These are phyloP conservation scores for Drosophila pandora DNA, from an alignment of 1,140 invertebrate genomes.

Conservation along the genomic window DNA sequence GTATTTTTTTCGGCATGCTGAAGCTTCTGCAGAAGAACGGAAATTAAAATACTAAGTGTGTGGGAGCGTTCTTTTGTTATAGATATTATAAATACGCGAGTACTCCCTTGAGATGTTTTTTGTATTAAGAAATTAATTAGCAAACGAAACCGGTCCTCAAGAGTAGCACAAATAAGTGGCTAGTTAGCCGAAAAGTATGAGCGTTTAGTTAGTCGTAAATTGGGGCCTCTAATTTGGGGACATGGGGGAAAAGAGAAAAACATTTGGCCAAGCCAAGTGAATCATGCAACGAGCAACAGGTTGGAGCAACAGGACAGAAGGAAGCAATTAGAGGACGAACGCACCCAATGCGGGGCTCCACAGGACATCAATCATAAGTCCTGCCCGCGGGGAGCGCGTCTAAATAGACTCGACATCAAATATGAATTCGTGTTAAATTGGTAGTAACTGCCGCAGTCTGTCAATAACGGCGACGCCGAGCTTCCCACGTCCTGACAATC, in stretches of 20 bases:
- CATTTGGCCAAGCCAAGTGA: conserved; percentile 14
- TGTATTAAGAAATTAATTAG: not conserved
- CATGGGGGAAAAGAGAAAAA: not conserved
- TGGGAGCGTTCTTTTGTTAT: not conserved
- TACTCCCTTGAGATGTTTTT: not conserved
- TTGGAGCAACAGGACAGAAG: conserved; percentile 13
- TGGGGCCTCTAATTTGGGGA: conserved; percentile 13
- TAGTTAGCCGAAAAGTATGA: not conserved
- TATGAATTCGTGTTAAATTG: conserved; percentile 71
- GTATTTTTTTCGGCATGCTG: conserved; percentile 48
- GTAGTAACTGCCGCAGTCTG: conserved; percentile 59
- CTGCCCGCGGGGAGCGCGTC: conserved; percentile 15
- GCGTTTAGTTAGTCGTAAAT: conserved; percentile 6
- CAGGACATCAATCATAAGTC: conserved; percentile 69
- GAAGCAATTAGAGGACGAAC: conserved; percentile 37
- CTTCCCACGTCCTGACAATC: not conserved
- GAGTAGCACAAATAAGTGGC: not conserved
- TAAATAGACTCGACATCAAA: conserved; percentile 26
- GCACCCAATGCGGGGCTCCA: conserved; percentile 32
- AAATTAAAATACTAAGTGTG: not conserved
- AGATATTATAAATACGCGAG: not conserved
- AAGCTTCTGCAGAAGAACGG: conserved; percentile 9
- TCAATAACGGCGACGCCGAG: conserved; percentile 51
- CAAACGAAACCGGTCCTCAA: not conserved
- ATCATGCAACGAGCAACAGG: conserved; percentile 39